These are phyloP conservation scores for Sebastes trivittatus DNA, from an alignment of 2,797 vertebrate genomes.

Conservation along the genomic window DNA sequence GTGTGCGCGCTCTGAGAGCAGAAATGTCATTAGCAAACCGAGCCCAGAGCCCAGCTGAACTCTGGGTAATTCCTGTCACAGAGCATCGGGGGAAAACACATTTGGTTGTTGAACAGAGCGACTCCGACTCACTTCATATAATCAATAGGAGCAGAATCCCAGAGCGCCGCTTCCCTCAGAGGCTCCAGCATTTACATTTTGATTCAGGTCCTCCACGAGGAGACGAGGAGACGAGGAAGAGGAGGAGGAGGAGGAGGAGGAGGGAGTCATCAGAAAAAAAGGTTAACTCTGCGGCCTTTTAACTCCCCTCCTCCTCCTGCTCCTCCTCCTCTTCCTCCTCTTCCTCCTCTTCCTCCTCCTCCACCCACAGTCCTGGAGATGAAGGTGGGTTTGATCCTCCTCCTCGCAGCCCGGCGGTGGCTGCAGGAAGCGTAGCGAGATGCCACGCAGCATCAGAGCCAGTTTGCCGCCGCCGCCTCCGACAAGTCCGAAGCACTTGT, in stretches of 20 bases:
- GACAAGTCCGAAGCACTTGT: constrained; percentile 96
- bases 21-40: constrained; percentile 49
- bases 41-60: constrained; percentile 50
- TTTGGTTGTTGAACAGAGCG: constrained; percentile 52
- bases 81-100: constrained; percentile 44
- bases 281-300: constrained; percentile 57
- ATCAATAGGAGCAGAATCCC: constrained; percentile 65
- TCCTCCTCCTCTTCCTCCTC: background rate
- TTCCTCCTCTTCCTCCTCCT: background rate
- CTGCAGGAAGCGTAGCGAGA: constrained; percentile 17
- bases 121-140: constrained; percentile 55
- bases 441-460: constrained; percentile 88
- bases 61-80: constrained; percentile 69
- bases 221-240: background rate
- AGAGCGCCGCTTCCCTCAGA: constrained; percentile 24
- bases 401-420: background rate
- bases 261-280: constrained; percentile 52
- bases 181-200: constrained; percentile 71
- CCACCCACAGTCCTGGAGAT: constrained; percentile 28
- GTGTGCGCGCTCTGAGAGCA: background rate
- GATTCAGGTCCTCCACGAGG: constrained; percentile 53
- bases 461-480: constrained; percentile 84
- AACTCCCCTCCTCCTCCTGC: background rate
- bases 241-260: background rate
- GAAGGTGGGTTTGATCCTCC: constrained; percentile 30